Base-by-base conservation (phyloP, 2,888 invertebrate genomes). In the Zootermopsis nevadensis region DNA sequence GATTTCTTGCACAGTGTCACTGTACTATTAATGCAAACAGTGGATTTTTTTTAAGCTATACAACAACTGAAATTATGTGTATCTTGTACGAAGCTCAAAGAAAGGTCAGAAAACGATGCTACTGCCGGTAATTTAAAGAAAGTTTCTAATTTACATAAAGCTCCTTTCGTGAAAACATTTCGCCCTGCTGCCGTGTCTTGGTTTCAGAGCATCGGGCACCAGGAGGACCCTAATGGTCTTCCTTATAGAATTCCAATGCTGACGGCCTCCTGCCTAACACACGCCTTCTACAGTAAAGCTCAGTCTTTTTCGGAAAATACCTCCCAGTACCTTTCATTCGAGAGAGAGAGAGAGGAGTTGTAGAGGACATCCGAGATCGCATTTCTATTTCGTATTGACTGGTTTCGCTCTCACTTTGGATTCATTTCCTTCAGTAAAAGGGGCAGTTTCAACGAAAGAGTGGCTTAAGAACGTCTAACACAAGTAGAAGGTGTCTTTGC, bases 221-320 rank as follows among this genome's bases (percentile, higher is more conserved):
- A 2, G 67, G 27, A 2, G 67, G 27, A 12, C 4, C 67, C 31
- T 67, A 67, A 67, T 67, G 67, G 27, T 30, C 30, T 67, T 22
- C 30, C 67, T 67, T 67, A 67, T 67, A 67, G 67, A 67, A 67
- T 67, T 67, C 67, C 67, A 31, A 30, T 67, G 67, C 30, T 30
- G 31, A 27, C 30, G 27, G 30, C 67, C n/a, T 8, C 30, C 31
- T n/a, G 7, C 31, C 15, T 31, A 8, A 67, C 30, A 7, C 31
- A 67, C n/a, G 6, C 67, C 30, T n/a, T 30, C 67, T 30, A 67
- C 31, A 22, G 7, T 27, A 19, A 27, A 67, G 31, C 67, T 67
- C 67, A n/a, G 30, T 19, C 30, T 31, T 67, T 30, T n/a, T n/a
- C 30, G 1, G 1, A n/a, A 67, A 67, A 67, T 19, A 30, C n/a